Evolutionary conservation across 2,797 vertebrate genomes (phyloP), one percentile per base, ranked within the genome.

Genomic region (Xiphophorus birchmanni): DNA sequence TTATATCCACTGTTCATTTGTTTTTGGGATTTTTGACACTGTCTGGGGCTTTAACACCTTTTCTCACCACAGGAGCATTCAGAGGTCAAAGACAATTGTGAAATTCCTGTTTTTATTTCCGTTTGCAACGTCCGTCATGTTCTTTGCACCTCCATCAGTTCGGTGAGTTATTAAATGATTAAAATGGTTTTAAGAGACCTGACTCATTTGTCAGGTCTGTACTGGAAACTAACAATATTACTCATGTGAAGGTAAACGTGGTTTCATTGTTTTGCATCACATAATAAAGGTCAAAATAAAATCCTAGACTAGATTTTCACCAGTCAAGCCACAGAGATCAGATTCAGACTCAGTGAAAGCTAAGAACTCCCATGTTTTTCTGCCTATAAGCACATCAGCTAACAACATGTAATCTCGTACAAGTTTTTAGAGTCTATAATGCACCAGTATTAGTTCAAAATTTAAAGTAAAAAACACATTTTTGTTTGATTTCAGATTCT

Each of bases 111-210:
- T 94, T 17, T 74, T 54, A 21, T 1, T 92, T 47, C 42, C 81
- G 0, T 0, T 84, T 5, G 7, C 29, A 0, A 3, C 90, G 9
- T 85, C 74, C 48, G 10, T 90, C 3, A 0, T 88, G 35, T 88
- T 79, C 77, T 50, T 85, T 13, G 63, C 54, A 1, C 3, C 40
- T 8, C 18, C 77, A 21, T 81, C 48, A 23, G 0, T 91, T 1
- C 86, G 54, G 94, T 93, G 56, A 93, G 81, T 80, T 37, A 18
- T 2, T 44, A 17, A 65, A 45, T 11, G 7, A 69, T 4, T 78
- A 44, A 23, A 56, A 65, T 65, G 4, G 18, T 32, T 2, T 42
- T 12, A 71, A 44, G 67, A 45, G 2, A n/a, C 67, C 11, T 45
- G 6, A n/a, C 26, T 45, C n/a, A n/a, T 45, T 1, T 45, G 21